phyloP scores from a whole-genome alignment of 1,140 invertebrate genomes.

The Zaprionus taronus region DNA sequence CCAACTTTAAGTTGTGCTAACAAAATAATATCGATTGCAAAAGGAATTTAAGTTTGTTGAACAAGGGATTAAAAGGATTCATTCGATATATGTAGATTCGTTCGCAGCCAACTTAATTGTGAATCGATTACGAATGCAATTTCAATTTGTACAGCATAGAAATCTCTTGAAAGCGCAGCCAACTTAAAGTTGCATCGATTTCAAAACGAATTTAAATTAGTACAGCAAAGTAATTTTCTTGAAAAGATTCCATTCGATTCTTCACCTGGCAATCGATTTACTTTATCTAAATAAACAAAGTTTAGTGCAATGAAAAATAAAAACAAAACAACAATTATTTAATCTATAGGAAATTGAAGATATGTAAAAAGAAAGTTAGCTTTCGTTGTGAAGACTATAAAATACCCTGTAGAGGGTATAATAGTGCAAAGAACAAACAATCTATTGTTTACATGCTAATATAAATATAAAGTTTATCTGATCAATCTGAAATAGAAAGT shows the following conservation, averaged over 20 bases:
- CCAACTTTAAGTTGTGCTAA: not conserved
- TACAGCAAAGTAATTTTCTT: not conserved
- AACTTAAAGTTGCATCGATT: not conserved
- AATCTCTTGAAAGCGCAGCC: not conserved
- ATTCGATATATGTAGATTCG: not conserved
- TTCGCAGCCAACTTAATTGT: not conserved
- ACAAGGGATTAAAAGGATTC: not conserved
- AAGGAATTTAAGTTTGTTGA: not conserved
- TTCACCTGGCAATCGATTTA: not conserved
- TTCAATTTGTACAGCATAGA: not conserved
- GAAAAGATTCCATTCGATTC: not conserved
- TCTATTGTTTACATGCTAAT: not conserved
- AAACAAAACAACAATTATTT: constrained; percentile 16
- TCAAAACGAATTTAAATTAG: not conserved
- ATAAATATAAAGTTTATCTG: not conserved
- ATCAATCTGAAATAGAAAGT: not conserved
- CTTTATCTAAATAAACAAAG: constrained; percentile 32
- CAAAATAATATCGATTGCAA: not conserved
- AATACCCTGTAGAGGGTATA: constrained; percentile 16
- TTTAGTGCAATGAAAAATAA: constrained; percentile 11
- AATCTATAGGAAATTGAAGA: constrained; percentile 7
- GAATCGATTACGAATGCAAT: not conserved
- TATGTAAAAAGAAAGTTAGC: not conserved
- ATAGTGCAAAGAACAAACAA: not conserved
- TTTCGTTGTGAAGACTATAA: not conserved